Evolutionary conservation across 2,888 invertebrate genomes (phyloP), one percentile per base, ranked within the genome.

Genomic region (Drosophila mayaguana): DNA sequence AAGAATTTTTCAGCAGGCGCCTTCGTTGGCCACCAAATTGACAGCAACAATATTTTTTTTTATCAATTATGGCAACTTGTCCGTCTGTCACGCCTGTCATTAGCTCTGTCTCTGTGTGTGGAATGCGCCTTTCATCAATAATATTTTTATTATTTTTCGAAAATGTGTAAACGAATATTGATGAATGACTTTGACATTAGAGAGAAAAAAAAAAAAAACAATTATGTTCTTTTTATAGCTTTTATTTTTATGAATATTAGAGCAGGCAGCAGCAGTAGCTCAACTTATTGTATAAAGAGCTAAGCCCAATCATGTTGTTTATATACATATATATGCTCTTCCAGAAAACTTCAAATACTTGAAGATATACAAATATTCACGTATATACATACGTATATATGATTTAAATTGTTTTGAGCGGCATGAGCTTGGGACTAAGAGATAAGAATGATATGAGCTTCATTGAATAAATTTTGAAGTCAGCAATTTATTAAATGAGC

Each of bases 41-140:
- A 79, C 90, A 82, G 80, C 55, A 61, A 11, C 25, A 85, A 76
- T 82, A 83, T 64, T 68, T 54, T 63, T 54, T 63, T 28, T 28
- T 63, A 82, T 89, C 86, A 83, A 83, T 83, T 88, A 83, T 74
- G 66, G 57, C 72, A 74, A 57, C 51, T 50, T 46, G 50, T 60
- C 56, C 48, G 72, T 12, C 46, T 57, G 61, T 64, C 28, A 20
- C 25, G 48, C 46, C 57, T 59, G 66, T 65, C 63, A 62, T 36
- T 43, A 22, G 48, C 57, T 66, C 51, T 36, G 57, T 40, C 16
- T 34, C 12, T 40, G n/a, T 69, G 20, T 38, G 32, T 3, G 71
- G 59, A 69, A 75, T 79, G 75, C 63, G 76, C 20, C 71, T 75
- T 63, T 80, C 80, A 62, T 75, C 76, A 80, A 75, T 55, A 80